Base-by-base conservation (phyloP, 2,888 invertebrate species). In the Drepana falcataria region DNA sequence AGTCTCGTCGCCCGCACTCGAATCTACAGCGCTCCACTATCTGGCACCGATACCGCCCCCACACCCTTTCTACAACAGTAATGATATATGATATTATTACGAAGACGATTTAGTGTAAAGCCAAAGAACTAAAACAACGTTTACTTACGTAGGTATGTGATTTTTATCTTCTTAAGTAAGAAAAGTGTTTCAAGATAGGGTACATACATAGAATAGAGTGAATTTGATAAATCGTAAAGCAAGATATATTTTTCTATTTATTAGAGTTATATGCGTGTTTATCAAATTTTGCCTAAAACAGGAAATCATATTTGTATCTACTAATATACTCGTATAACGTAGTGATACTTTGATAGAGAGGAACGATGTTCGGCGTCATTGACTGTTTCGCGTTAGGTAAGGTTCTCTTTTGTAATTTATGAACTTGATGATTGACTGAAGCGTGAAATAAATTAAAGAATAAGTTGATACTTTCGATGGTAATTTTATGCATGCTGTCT, bases 21-120 rank as follows among this genome's bases (percentile, higher is more conserved):
- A 79, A 48, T 59, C 64, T 37, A 56, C 73, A 21, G 71, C 82
- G 1, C 71, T 76, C 21, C 75, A 69, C 21, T 79, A 75, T 66
- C 71, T 79, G 54, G 63, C 70, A 48, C 68, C 76, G 55, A 67
- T 76, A 4, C 76, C 76, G 52, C 75, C 79, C 3, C 70, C 75
- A 3, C 68, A 80, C 51, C 51, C 3, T 7, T 40, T 40, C 6
- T 41, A 77, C 48, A 72, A 75, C 58, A 65, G 80, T 34, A 76
- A 77, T 47, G 84, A 85, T 59, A 85, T 90, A 64, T 90, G 89
- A 89, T 89, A 89, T 69, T 81, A 85, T 58, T 73, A 73, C 57
- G 86, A 86, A 77, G 87, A 87, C 55, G 87, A 89, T 72, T 75
- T 87, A 66, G 87, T 90, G 69, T 90, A 83, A 81, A 71, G 64